Conservation (phyloP, 2,888 invertebrate genomes). For the Scaptomyza flava region DNA sequence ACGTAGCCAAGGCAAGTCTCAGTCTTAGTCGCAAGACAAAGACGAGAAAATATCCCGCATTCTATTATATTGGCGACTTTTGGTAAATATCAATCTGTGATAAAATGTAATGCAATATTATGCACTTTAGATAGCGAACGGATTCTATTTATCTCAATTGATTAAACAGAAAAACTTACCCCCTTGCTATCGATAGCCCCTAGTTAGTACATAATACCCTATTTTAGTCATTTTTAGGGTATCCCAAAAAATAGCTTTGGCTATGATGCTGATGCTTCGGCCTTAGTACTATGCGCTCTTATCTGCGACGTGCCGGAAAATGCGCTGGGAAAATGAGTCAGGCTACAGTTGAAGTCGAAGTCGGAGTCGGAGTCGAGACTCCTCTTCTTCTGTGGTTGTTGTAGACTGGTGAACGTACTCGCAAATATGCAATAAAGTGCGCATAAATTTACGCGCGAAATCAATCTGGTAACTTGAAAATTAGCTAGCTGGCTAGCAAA, state of each 20-base stretch:
- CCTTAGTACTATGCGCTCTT: slow-evolving; percentile 39
- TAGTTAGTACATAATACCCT: not conserved
- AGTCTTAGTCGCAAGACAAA: not conserved
- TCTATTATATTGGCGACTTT: not conserved
- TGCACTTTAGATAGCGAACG: too few relatives aligned
- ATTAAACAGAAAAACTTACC: too few relatives aligned
- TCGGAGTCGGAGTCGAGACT: not conserved
- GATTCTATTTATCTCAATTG: too few relatives aligned
- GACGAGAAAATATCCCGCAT: not conserved
- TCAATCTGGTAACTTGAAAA: slow-evolving; percentile 74
- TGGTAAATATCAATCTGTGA: too few relatives aligned
- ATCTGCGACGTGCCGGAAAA: slow-evolving; percentile 68
- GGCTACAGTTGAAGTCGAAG: slow-evolving; percentile 12
- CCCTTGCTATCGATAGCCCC: too few relatives aligned
- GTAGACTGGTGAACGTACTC: slow-evolving; percentile 52
- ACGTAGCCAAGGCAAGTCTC: slow-evolving; percentile 43
- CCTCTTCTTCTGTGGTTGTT: not conserved
- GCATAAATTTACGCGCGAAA: slow-evolving; percentile 76
- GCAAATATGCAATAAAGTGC: slow-evolving; percentile 70
- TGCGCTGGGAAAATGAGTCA: slow-evolving; percentile 65
- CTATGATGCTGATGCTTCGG: slow-evolving; percentile 16
- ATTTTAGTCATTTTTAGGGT: not conserved
- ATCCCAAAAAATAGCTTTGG: not conserved
- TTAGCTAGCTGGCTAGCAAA: slow-evolving; percentile 41
- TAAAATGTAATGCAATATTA: too few relatives aligned